Conservation (phyloP, 2,113 vertebrate genomes). For the Thinocorus orbignyianus region DNA sequence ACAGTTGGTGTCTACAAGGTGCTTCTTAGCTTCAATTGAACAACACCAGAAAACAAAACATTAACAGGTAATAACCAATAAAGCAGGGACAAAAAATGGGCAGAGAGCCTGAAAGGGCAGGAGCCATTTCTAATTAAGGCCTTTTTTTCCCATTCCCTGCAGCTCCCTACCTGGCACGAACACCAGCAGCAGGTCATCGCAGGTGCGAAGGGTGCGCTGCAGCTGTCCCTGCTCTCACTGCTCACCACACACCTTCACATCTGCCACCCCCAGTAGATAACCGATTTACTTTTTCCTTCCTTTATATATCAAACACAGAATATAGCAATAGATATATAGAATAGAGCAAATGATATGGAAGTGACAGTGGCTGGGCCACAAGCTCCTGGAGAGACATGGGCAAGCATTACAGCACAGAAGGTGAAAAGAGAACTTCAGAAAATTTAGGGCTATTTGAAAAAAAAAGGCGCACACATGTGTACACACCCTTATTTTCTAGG, state of each 20-base stretch:
- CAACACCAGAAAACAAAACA: slow-evolving; percentile 22
- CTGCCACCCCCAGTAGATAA: neutral
- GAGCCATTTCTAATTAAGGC: neutral
- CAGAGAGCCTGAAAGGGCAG: neutral
- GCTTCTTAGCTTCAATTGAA: neutral
- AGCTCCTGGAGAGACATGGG: neutral
- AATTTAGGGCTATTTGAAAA: neutral
- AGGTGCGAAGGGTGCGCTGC: accelerated
- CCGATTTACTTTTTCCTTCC: accelerated
- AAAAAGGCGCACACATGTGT: neutral
- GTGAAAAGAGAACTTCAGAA: neutral
- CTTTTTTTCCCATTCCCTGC: neutral
- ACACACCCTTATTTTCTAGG: neutral
- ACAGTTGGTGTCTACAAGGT: slow-evolving; percentile 7
- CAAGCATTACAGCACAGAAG: neutral
- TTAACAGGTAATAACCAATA: slow-evolving; percentile 9
- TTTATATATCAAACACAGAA: neutral
- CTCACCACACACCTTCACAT: accelerated
- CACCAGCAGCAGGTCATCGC: accelerated
- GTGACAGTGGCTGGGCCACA: neutral
- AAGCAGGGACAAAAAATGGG: neutral
- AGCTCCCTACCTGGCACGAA: neutral
- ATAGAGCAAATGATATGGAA: neutral
- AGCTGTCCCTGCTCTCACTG: accelerated
- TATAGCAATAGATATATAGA: too few species aligned